Base-by-base conservation (phyloP, 2,888 invertebrate species). In the Mechanitis messenoides region DNA sequence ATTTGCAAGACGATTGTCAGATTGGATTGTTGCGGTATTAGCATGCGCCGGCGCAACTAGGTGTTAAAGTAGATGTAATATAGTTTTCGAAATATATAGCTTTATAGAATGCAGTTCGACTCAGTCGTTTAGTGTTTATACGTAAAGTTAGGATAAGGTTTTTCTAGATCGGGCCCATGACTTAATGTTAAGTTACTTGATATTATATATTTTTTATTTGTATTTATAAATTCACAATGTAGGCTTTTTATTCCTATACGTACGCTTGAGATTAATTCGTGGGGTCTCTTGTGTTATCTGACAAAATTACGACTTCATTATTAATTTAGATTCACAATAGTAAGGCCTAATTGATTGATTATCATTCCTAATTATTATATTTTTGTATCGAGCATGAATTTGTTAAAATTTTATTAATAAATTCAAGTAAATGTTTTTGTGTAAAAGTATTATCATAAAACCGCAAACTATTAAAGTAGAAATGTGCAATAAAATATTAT, bases 161-260 rank as follows among this genome's bases (percentile, higher is more conserved):
- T 83, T 84, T 80, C 87, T 80, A 79, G 78, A 82, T 83, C 79
- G 88, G 86, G 87, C 88, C 88, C 89, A 89, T 89, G 89, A 89
- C 89, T 87, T 89, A 86, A 82, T 73, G 72, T 79, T 86, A 87
- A 86, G 87, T 88, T 86, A 80, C 81, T 81, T 71, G 71, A 73
- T 74, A 73, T 74, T 73, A 72, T 67, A 65, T 69, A 67, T 62
- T 65, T 65, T 64, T 68, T 55, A 67, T 68, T 68, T 73, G 53
- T 68, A 70, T 68, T 66, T 65, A 65, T 56, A 57, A 61, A 58
- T 64, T 69, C 69, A 66, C 68, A 60, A 65, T 56, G 67, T 72
- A 74, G 70, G 69, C 71, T 68, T 74, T 70, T 69, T 73, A 75
- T 74, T 76, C 74, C 76, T 80, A 59, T 66, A 74, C 73, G 77